A percentile compares a stretch with the other conserved stretches of the same genome.
Evolutionary conservation across 1,140 invertebrate species (phyloP).

Genomic region (Solenopsis invicta): DNA sequence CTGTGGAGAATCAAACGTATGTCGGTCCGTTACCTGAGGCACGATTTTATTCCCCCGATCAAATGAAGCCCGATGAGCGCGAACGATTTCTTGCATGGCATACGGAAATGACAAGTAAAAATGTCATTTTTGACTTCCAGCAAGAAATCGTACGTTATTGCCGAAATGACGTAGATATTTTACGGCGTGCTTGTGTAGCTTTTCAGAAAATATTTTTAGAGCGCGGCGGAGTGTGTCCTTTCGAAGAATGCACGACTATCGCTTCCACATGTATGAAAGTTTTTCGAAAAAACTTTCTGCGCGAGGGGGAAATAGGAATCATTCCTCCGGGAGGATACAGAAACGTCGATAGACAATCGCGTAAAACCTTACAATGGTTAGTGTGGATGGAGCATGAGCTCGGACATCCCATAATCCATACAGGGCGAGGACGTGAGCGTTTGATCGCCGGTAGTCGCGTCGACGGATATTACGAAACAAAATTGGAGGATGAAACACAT

Average conservation of each 20-base stretch:
- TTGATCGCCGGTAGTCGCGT: no score
- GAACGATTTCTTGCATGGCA: neutral
- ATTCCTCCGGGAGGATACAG: neutral
- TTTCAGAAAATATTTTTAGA: neutral
- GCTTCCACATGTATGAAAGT: neutral
- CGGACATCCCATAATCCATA: no score
- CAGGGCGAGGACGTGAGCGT: neutral
- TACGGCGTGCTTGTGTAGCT: neutral
- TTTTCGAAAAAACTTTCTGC: constrained; percentile 1
- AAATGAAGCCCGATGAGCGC: no score
- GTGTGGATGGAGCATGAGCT: no score
- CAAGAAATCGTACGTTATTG: neutral
- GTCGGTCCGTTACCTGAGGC: no score
- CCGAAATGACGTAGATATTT: neutral
- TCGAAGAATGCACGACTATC: neutral
- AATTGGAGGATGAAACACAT: no score
- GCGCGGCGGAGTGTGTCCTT: neutral
- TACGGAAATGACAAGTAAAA: no score
- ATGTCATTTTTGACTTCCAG: neutral
- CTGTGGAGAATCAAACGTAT: neutral
- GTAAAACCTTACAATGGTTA: neutral
- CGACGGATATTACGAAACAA: no score
- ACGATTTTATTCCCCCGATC: no score
- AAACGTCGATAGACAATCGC: neutral
- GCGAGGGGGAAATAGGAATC: neutral